phyloP scores from a whole-genome alignment of 2,888 invertebrate genomes.

The Pachycephus smyrnensis region DNA sequence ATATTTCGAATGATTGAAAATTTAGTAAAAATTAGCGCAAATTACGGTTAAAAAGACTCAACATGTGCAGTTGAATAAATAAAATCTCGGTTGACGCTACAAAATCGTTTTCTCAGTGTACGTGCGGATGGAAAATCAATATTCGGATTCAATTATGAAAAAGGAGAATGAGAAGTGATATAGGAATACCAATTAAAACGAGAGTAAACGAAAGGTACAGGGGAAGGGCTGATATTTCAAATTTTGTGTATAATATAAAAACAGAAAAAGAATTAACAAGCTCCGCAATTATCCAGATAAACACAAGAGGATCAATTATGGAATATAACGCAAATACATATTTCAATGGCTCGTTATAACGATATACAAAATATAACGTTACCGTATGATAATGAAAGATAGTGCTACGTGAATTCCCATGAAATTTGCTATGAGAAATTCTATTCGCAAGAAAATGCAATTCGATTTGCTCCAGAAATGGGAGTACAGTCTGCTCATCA shows the following conservation, averaged over 20 bases:
- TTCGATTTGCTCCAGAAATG: background rate
- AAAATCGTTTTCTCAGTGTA: too few relatives aligned
- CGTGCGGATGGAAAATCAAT: background rate
- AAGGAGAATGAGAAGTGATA: background rate
- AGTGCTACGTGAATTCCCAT: background rate
- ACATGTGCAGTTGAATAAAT: too few relatives aligned
- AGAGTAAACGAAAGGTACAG: background rate
- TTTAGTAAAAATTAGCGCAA: too few relatives aligned
- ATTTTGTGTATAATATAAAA: background rate
- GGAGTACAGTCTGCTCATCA: background rate
- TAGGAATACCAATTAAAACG: background rate
- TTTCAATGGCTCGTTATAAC: background rate
- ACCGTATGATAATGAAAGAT: background rate
- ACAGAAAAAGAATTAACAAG: too few relatives aligned
- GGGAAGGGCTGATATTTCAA: background rate
- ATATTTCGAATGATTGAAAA: too few relatives aligned
- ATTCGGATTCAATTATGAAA: background rate
- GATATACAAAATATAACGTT: background rate
- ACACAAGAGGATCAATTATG: background rate
- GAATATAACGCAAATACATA: background rate
- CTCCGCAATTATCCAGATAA: background rate
- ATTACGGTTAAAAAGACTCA: too few relatives aligned
- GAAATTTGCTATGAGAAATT: background rate
- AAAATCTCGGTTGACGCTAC: too few relatives aligned
- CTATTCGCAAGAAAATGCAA: background rate